Base-by-base conservation (phyloP, 2,888 invertebrate species). In the Brenthis daphne region DNA sequence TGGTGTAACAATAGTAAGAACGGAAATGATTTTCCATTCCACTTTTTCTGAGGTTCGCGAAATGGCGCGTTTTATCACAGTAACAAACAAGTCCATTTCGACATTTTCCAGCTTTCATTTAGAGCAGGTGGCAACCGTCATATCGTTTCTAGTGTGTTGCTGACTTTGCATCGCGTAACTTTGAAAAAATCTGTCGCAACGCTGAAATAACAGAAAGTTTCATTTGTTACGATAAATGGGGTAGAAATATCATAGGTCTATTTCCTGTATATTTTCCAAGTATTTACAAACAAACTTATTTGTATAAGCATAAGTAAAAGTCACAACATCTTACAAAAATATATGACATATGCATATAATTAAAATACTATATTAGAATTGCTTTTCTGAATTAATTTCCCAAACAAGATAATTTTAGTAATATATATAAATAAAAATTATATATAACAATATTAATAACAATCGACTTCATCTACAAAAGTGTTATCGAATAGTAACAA, bases 21-120 rank as follows among this genome's bases (percentile, higher is more conserved):
- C 79, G 83, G 83, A 85, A 85, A 85, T 83, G 82, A 84, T 84
- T 85, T 84, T 81, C 83, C 81, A 83, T 82, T 83, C 83, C 82
- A 80, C 80, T 80, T 77, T 80, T 79, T 82, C 79, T 80, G 74
- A 69, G 72, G 71, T 74, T 74, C 71, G 73, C 73, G 73, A 74
- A 75, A 76, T 72, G 74, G 72, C 73, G 73, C 75, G 74, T 73
- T 74, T 76, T 76, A 73, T 76, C 73, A 72, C 69, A 66, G 74
- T 71, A 73, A 77, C 75, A 73, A 75, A 75, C 75, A 74, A 74
- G 76, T 76, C 73, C 75, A 76, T 76, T 75, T 71, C 75, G 72
- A 74, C 74, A 72, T 71, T 74, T 72, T 71, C 71, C 70, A 69
- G 70, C 72, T 74, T 74, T 76, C 77, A 76, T 76, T 75, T 74